Percentiles rank a stretch among this genome's conserved stretches.
phyloP scores from a whole-genome alignment of 2,888 invertebrate genomes.

The Meghimatium bilineatum region DNA sequence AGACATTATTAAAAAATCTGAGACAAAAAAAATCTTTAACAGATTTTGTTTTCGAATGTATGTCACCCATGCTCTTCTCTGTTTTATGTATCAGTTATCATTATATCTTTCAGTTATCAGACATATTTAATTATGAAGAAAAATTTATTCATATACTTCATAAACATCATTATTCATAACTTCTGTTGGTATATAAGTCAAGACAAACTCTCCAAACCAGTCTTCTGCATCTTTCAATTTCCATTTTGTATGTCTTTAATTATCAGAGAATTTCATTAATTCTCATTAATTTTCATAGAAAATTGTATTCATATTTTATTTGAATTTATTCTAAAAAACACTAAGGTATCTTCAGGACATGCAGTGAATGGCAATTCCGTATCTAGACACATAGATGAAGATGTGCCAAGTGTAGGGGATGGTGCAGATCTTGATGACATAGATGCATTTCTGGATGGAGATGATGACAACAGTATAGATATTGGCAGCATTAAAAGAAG shows the following conservation, averaged over 20 bases:
- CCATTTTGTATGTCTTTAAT: not conserved
- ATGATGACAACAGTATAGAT: slow-evolving; percentile 55
- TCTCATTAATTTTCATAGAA: not conserved
- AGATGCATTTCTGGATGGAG: slow-evolving; percentile 42
- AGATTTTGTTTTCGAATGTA: too few species aligned
- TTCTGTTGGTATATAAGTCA: too few species aligned
- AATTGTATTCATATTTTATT: too few species aligned
- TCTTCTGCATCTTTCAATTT: slow-evolving; percentile 43
- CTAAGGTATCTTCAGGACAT: not conserved
- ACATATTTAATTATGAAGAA: too few species aligned
- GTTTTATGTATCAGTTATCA: too few species aligned
- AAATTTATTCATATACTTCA: too few species aligned
- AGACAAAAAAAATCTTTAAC: too few species aligned
- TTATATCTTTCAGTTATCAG: too few species aligned
- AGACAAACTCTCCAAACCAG: not conserved
- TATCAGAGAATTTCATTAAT: not conserved
- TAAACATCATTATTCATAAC: too few species aligned
- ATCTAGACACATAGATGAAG: slow-evolving; percentile 44
- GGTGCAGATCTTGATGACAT: slow-evolving; percentile 37
- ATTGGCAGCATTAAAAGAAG: slow-evolving; percentile 51
- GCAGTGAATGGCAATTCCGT: slow-evolving; percentile 19
- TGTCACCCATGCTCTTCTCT: too few species aligned
- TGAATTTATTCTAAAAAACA: not conserved
- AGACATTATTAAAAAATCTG: too few species aligned
- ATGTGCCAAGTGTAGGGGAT: not conserved